Conservation (phyloP, 2,888 invertebrate species). For the Oscheius sp. region DNA sequence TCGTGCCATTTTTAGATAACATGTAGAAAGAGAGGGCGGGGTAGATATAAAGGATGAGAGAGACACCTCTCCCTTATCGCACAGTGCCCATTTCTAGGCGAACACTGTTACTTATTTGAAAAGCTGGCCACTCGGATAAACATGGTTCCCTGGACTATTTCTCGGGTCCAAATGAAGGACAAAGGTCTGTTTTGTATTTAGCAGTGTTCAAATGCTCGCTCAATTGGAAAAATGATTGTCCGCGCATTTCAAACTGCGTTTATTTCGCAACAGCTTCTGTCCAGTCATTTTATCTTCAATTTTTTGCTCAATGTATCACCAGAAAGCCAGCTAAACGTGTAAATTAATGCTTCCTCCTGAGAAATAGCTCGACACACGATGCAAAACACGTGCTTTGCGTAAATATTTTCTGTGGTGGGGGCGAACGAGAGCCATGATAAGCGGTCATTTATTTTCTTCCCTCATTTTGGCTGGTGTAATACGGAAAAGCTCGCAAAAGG, state of each 20-base stretch:
- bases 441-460: no score
- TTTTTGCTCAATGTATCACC: neutral
- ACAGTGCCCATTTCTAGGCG: neutral
- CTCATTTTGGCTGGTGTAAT: no score
- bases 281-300: neutral
- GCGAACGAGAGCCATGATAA: no score
- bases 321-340: no score
- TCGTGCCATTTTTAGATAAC: neutral
- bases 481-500: no score
- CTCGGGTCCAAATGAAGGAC: conserved; percentile 17
- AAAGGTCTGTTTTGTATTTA: conserved; percentile 18
- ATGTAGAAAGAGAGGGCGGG: conserved; percentile 10
- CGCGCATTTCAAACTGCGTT: neutral
- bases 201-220: neutral
- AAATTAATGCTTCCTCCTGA: no score
- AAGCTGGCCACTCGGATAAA: conserved; percentile 9
- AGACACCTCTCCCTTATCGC: neutral
- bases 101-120: conserved; percentile 13
- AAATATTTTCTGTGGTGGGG: no score
- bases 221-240: neutral
- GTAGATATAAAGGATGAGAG: neutral
- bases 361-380: no score
- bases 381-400: no score
- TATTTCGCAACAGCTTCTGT: neutral
- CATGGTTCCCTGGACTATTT: conserved; percentile 35